Conservation (phyloP, 2,888 invertebrate genomes). For the Eupithecia dodoneata region DNA sequence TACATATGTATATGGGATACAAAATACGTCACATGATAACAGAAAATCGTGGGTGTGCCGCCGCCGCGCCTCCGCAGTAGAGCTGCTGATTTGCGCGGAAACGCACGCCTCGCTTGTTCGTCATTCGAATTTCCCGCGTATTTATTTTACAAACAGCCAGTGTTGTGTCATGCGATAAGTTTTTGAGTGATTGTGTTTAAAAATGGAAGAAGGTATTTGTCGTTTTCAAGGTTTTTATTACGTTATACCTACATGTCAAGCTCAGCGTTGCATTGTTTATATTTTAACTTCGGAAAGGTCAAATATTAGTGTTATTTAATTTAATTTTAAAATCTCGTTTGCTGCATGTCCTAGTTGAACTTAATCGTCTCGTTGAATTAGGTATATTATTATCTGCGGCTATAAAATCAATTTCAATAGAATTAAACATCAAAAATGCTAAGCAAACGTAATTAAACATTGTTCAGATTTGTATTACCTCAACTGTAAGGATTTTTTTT, state of each 20-base stretch:
- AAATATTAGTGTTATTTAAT: not conserved
- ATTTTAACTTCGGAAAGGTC: not conserved
- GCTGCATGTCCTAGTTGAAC: not conserved
- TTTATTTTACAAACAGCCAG: conserved; percentile 40
- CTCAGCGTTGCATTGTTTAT: not conserved
- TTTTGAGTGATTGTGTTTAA: conserved; percentile 29
- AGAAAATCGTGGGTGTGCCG: conserved; percentile 56
- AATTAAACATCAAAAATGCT: not conserved
- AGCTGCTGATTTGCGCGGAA: conserved; percentile 49
- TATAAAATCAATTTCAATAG: not conserved
- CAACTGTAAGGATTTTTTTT: not conserved
- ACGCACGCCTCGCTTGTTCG: conserved; percentile 49
- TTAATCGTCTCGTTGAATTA: not conserved
- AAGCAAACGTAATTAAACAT: not conserved
- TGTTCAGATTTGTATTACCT: not conserved
- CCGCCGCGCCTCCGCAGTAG: conserved; percentile 70
- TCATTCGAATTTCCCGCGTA: conserved; percentile 49
- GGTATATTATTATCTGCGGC: not conserved
- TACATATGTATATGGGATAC: conserved; percentile 38
- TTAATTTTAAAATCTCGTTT: not conserved
- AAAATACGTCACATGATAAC: conserved; percentile 57
- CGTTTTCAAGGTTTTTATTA: not conserved
- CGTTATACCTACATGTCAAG: not conserved
- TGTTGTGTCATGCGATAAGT: conserved; percentile 41
- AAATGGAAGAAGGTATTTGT: conserved; percentile 55